Evolutionary conservation across 1,140 invertebrate genomes (phyloP).

Genomic region (Pseudoatta argentina): DNA sequence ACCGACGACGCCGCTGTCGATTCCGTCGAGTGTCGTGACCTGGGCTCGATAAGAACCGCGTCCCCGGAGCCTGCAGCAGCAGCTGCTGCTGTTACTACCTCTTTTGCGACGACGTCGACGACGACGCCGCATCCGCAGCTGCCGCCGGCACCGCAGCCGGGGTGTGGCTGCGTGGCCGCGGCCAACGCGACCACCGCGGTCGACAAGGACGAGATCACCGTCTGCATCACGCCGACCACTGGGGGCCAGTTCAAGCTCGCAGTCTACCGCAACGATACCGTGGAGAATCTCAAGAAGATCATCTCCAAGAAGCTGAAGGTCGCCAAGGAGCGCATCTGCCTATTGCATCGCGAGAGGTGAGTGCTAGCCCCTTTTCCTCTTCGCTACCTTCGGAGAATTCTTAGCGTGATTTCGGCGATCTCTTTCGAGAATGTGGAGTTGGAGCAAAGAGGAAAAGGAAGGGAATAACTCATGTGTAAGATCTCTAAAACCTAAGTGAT

Average conservation of each 20-base stretch:
- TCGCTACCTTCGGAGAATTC: background rate
- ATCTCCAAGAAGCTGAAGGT: slow-evolving; percentile 97
- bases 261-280: slow-evolving; percentile 92
- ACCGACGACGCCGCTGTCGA: too few species aligned
- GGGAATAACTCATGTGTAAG: background rate
- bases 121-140: background rate
- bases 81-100: too few species aligned
- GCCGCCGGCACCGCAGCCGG: slow-evolving; percentile 76
- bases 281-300: slow-evolving; percentile 95
- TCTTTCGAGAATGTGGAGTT: background rate
- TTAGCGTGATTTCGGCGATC: background rate
- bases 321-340: slow-evolving; percentile 95
- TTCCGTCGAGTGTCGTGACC: too few species aligned
- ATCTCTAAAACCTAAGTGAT: too few species aligned
- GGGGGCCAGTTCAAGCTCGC: slow-evolving; percentile 95
- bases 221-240: slow-evolving; percentile 95
- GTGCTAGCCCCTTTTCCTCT: background rate
- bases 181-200: slow-evolving; percentile 73
- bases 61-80: too few species aligned
- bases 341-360: slow-evolving; percentile 96
- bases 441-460: background rate
- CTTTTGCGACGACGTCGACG: too few species aligned
- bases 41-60: too few species aligned
- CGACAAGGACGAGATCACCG: slow-evolving; percentile 90
- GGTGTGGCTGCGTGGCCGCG: slow-evolving; percentile 88